Base-by-base conservation (phyloP, 2,888 invertebrate genomes). In the Gari tellinella region DNA sequence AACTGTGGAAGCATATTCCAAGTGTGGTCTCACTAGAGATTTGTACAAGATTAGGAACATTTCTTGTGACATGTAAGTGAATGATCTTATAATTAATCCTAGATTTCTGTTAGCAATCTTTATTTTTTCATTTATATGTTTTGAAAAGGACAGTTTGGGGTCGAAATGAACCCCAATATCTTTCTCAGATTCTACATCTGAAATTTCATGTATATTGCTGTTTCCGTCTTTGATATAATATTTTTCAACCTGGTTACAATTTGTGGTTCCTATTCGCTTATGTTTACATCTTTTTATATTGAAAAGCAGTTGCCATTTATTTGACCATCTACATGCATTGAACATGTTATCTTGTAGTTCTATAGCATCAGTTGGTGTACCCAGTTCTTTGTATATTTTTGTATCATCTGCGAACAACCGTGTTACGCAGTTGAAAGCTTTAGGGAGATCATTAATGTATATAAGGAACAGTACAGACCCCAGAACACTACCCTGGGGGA, bases 21-120 rank as follows among this genome's bases (percentile, higher is more conserved):
- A 21, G 14, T 66, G 52, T 1, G 66, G 58, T 40, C 72, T 37
- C 10, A 66, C 40, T 14, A 66, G 31, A 10, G 66, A 62, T 52
- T 60, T 72, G 37, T 62, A 62, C 12, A 72, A 31, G n/a, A 14
- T 49, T 12, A 64, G 21, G 41, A 72, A 66, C 46, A 55, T 53
- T 5, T 40, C 14, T 31, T 55, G 61, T 26, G 56, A 45, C 37
- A 66, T 62, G 38, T 51, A 56, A 26, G 52, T 40, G 40, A 66
- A 72, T 21, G 38, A 43, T 45, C 56, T 72, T 1, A n/a, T 57
- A 19, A 72, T 61, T 15, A 72, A 14, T n/a, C 63, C 62, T 8
- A 51, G 19, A 2, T 37, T 43, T 38, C 40, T 37, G 17, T 63
- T 69, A 3, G 65, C 65, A 25, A 26, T 61, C 2, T 72, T 65